Evolutionary conservation across 2,888 invertebrate genomes (phyloP), one percentile per base, ranked within the genome.

Genomic region (Emmelina monodactyla): DNA sequence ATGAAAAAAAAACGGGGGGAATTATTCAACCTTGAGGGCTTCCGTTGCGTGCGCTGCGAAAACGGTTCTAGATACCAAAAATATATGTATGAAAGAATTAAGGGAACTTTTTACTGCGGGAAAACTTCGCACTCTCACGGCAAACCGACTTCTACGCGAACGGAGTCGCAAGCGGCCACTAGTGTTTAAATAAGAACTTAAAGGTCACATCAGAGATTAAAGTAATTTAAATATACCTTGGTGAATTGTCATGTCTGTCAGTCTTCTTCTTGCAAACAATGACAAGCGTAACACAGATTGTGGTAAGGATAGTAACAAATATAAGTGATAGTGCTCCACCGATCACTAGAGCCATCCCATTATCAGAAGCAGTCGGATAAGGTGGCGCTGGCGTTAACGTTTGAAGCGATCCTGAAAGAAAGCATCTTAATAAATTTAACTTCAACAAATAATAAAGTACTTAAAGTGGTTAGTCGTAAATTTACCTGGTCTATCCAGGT

Each of bases 201-300:
- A n/a, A n/a, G n/a, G n/a, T n/a, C n/a, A n/a, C n/a, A 19, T 19
- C 19, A 19, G 9, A 19, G 19, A 19, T 19, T 6, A 19, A 19
- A 19, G 19, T 19, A 19, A 19, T 6, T 9, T 19, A 19, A 19
- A 19, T 6, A 19, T 19, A 19, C n/a, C n/a, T n/a, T n/a, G n/a
- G n/a, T n/a, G n/a, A n/a, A n/a, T n/a, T n/a, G n/a, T n/a, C n/a
- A n/a, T n/a, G n/a, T n/a, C n/a, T n/a, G n/a, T n/a, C n/a, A n/a
- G 73, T 69, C 39, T 71, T 72, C 49, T 73, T 80, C 49, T 62
- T 73, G 40, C 81, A 81, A 66, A 81, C 71, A 12, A 81, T 62
- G 2, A 81, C 65, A 4, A 80, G 52, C 0, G 76, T 59, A 1
- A 80, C 78, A 38, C 80, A 78, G 7, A 81, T 45, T 1, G 81